Conservation (phyloP, 2,113 vertebrate genomes). For the Brachypodius melanocephalos region DNA sequence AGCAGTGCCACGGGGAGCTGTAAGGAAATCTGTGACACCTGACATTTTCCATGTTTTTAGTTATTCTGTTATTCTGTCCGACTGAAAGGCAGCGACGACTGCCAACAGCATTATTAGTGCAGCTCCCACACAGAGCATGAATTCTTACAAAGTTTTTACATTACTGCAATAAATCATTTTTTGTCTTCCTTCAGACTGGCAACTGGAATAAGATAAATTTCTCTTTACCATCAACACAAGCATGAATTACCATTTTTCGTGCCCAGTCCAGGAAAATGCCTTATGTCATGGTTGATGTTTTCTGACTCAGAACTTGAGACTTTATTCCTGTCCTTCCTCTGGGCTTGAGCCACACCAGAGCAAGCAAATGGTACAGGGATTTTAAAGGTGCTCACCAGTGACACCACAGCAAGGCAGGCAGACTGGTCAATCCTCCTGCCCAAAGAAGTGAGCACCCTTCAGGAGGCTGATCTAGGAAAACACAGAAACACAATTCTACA, state of each 20-base stretch:
- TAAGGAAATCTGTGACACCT: neutral
- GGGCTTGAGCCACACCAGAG: neutral
- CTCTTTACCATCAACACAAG: neutral
- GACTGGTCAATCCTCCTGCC: neutral
- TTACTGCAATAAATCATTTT: neutral
- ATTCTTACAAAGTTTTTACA: neutral
- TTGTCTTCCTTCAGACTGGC: neutral
- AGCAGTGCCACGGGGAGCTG: neutral
- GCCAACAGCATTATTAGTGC: neutral
- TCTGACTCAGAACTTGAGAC: neutral
- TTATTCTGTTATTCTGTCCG: neutral
- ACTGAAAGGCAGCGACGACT: neutral
- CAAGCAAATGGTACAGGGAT: neutral
- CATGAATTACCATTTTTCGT: neutral
- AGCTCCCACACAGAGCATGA: neutral
- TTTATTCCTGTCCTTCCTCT: neutral
- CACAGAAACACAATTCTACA: rapidly evolving
- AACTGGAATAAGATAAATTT: neutral
- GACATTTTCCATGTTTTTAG: neutral
- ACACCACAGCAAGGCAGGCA: neutral
- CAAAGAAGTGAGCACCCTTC: neutral
- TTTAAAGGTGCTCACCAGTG: neutral
- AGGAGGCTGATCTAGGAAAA: neutral
- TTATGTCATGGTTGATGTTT: rapidly evolving
- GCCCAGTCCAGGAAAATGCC: neutral